Percentiles rank a stretch among this genome's conserved stretches.
These are phyloP conservation scores for Bicyclus anynana DNA, from an alignment of 1,140 invertebrate genomes.

Conservation along the genomic window DNA sequence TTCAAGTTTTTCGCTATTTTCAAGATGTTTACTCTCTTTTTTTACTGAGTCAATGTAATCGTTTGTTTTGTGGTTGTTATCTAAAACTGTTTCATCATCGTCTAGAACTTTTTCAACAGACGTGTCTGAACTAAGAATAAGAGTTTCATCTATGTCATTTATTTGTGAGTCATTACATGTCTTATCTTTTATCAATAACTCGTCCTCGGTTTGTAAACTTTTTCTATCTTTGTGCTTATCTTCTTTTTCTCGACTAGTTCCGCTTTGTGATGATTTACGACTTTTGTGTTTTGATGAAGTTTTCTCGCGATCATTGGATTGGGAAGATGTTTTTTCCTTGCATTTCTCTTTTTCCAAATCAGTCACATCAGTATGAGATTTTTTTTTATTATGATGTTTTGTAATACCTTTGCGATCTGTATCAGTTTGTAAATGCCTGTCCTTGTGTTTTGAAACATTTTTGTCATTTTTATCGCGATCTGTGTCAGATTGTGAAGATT, in stretches of 20 bases:
- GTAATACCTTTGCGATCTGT: not conserved
- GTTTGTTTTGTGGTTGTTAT: not conserved
- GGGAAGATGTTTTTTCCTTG: constrained; percentile 21
- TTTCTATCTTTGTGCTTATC: constrained; percentile 1
- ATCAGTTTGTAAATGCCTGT: not conserved
- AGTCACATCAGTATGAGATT: not conserved
- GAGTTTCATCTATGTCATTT: constrained; percentile 8
- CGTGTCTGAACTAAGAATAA: not conserved
- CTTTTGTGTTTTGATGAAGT: not conserved
- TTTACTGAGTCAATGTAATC: constrained; percentile 1
- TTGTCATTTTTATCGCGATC: constrained; percentile 9
- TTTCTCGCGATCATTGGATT: not conserved
- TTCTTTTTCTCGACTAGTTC: not conserved
- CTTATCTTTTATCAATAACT: not conserved
- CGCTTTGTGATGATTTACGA: not conserved
- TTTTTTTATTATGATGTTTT: not conserved
- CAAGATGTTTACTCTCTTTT: not conserved
- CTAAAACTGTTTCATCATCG: not conserved
- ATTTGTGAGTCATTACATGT: not conserved
- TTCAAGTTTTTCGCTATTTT: constrained; percentile 8
- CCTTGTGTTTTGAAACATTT: constrained; percentile 1
- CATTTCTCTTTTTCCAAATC: constrained; percentile 14
- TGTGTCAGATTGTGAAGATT: constrained; percentile 16
- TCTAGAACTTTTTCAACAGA: not conserved
- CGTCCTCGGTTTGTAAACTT: not conserved